Conservation (phyloP, 2,797 vertebrate species). For the Sarcoramphus papa region DNA sequence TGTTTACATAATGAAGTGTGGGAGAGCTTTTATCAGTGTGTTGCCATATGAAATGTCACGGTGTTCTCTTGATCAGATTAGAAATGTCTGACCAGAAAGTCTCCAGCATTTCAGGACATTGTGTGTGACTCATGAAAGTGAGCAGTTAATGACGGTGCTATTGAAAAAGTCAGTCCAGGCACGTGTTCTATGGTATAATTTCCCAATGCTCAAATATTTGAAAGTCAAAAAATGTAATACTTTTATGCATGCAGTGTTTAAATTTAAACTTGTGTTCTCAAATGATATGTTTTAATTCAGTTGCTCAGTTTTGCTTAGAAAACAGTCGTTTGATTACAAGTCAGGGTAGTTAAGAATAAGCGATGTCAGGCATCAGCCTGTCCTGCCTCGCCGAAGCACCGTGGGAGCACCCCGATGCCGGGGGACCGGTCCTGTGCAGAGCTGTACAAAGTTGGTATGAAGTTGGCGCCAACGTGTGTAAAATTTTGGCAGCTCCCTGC, state of each 20-base stretch:
- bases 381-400: not conserved
- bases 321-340: not conserved
- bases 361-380: not conserved
- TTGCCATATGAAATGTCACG: not conserved
- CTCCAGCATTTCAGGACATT: not conserved
- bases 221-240: not conserved
- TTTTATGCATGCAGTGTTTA: not conserved
- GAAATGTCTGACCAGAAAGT: not conserved
- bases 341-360: not conserved
- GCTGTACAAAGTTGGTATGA: not conserved
- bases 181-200: not conserved
- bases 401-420: rapidly evolving
- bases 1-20: not conserved
- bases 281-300: not conserved
- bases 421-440: not conserved
- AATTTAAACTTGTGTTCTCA: conserved; percentile 18
- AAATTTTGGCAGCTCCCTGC: not conserved
- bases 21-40: not conserved
- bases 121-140: not conserved
- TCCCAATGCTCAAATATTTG: not conserved
- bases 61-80: not conserved
- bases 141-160: not conserved
- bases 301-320: not conserved
- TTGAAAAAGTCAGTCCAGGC: not conserved
- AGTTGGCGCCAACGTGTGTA: not conserved